These are phyloP conservation scores for Peromyscus maniculatus DNA, from an alignment of 2,113 vertebrate genomes.

Conservation along the genomic window DNA sequence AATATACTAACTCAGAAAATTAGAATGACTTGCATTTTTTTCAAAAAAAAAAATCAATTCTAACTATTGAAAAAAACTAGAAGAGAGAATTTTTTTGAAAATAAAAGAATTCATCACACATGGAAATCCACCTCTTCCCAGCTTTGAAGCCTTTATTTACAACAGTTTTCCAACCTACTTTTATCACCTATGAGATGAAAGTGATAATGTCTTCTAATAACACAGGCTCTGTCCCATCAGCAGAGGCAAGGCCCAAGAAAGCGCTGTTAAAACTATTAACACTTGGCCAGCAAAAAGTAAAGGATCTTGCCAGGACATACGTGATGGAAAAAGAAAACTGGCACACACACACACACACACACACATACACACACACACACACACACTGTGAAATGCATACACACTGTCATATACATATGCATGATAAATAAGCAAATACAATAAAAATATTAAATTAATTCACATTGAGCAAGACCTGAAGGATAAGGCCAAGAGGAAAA, in stretches of 20 bases:
- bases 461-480: neutral
- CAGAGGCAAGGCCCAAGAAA: neutral
- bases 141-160: too few species aligned
- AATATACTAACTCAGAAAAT: neutral
- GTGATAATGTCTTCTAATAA: neutral
- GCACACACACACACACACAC: neutral
- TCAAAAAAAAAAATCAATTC: neutral
- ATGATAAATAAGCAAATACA: neutral
- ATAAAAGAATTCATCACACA: neutral
- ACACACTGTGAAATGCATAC: too few species aligned
- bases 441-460: neutral
- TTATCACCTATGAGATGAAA: neutral
- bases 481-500: neutral
- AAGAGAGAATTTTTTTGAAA: neutral
- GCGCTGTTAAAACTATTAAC: neutral
- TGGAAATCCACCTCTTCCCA: neutral
- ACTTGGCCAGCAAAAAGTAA: neutral
- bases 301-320: neutral
- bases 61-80: neutral
- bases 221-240: neutral
- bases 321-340: neutral
- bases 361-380: neutral
- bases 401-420: neutral
- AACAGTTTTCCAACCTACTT: neutral
- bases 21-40: neutral